Conservation (phyloP, 2,113 vertebrate species). For the cattle (Bos taurus) region DNA sequence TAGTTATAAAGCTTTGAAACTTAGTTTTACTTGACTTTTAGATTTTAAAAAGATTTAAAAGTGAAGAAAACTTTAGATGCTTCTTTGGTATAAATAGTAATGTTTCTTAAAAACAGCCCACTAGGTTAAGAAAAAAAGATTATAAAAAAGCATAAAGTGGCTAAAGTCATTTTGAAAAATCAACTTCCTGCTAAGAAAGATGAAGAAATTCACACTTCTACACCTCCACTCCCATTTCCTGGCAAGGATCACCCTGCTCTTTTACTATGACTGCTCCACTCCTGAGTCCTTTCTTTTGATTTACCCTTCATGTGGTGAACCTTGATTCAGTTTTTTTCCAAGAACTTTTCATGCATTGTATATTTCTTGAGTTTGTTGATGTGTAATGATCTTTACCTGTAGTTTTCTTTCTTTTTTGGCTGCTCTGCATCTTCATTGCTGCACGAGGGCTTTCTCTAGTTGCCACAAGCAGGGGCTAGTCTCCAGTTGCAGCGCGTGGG, state of each 20-base stretch:
- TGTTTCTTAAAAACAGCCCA: not conserved
- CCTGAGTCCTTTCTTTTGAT: not conserved
- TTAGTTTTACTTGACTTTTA: not conserved
- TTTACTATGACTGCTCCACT: not conserved
- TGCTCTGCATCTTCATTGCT: not conserved
- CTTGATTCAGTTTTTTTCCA: not conserved
- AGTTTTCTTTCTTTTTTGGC: not conserved
- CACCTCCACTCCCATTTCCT: not conserved
- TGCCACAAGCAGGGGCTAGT: not conserved
- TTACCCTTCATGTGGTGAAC: not conserved
- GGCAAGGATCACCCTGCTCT: not conserved
- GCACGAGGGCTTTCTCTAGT: not conserved
- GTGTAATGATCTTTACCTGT: not conserved
- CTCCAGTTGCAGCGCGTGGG: fast-evolving
- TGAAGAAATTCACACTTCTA: not conserved
- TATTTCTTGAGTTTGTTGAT: not conserved
- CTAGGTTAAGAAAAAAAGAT: not conserved
- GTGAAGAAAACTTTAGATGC: not conserved
- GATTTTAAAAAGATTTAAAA: not conserved
- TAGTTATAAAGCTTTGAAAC: not conserved
- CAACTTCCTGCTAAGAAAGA: not conserved
- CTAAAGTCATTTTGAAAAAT: not conserved
- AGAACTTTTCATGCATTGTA: not conserved
- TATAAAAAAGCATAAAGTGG: not conserved
- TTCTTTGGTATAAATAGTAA: not conserved